phyloP scores from a whole-genome alignment of 2,888 invertebrate species.

The Pasiphila rectangulata region DNA sequence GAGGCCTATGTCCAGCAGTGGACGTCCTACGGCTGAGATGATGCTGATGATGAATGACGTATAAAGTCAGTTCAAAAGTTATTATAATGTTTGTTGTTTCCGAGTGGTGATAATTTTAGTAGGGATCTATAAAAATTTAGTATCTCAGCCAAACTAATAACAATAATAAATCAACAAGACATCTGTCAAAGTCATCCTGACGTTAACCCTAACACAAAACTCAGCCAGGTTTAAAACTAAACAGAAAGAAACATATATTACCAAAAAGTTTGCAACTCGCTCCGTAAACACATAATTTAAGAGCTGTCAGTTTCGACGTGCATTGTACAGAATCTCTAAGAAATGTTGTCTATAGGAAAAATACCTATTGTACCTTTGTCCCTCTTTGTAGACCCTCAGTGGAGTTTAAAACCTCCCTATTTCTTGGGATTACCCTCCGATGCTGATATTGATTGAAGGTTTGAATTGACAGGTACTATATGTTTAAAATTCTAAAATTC shows the following conservation, averaged over 20 bases:
- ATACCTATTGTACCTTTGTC: constrained; percentile 41
- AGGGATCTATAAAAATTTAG: too few species aligned
- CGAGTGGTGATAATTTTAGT: too few species aligned
- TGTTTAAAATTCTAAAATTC: constrained; percentile 9
- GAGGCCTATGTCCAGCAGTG: too few species aligned
- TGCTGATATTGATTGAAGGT: constrained; percentile 25
- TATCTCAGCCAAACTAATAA: too few species aligned
- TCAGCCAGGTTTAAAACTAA: constrained; percentile 23
- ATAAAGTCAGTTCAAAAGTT: too few species aligned
- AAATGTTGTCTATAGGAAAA: constrained; percentile 41
- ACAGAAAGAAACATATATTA: constrained; percentile 32
- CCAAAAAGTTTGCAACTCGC: constrained; percentile 27
- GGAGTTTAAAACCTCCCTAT: constrained; percentile 47
- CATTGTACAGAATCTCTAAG: constrained; percentile 20
- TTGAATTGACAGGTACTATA: constrained; percentile 23
- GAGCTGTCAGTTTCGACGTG: constrained; percentile 30
- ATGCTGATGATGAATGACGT: too few species aligned
- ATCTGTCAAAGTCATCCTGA: constrained; percentile 5
- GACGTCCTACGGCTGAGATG: too few species aligned
- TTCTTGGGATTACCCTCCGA: constrained; percentile 42
- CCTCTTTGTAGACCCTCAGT: constrained; percentile 37
- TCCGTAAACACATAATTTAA: constrained; percentile 38
- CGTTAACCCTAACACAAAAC: constrained; percentile 4
- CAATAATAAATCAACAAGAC: background rate
- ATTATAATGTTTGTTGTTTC: too few species aligned